Base-by-base conservation (phyloP, 2,888 invertebrate genomes). In the Spilosoma lubricipeda region DNA sequence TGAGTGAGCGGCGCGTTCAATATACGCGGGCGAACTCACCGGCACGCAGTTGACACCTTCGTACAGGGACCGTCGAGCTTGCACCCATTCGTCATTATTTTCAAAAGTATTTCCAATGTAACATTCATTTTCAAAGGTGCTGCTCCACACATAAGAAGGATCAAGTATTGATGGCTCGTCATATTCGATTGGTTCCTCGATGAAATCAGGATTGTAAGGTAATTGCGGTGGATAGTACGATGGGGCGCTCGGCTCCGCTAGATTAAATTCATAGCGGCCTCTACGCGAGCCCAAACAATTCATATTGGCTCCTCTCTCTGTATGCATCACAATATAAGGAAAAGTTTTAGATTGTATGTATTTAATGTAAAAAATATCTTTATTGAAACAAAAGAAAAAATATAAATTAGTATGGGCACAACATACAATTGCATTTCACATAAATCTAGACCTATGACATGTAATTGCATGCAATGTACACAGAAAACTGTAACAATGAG, bases 11-110 rank as follows among this genome's bases (percentile, higher is more conserved):
- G 82, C 89, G 87, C 88, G 80, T 67, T 85, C 87, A 90, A 89
- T 90, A 89, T 90, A 86, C 91, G 85, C 87, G 84, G 88, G 83
- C 88, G 88, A 91, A 94, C 95, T 95, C 94, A 94, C 94, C 93
- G 93, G 89, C 89, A 88, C 82, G 85, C 90, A 93, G 91, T 94
- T 93, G 88, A 95, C 95, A 90, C 94, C 95, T 90, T 95, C 95
- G 88, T 94, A 95, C 82, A 95, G 87, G 82, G 95, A 95, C 80
- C 90, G 90, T 81, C 93, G 93, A 85, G 86, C 85, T 83, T 87
- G 89, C 88, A 90, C 90, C 91, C 91, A 89, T 89, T 90, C 92
- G 78, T 83, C 88, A 86, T 89, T 88, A 79, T 87, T 88, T 79
- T 87, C 88, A 79, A 86, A 87, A 79, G 85, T 87, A 82, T 84